phyloP scores from a whole-genome alignment of 2,797 vertebrate species.

The Muscicapa comitata region DNA sequence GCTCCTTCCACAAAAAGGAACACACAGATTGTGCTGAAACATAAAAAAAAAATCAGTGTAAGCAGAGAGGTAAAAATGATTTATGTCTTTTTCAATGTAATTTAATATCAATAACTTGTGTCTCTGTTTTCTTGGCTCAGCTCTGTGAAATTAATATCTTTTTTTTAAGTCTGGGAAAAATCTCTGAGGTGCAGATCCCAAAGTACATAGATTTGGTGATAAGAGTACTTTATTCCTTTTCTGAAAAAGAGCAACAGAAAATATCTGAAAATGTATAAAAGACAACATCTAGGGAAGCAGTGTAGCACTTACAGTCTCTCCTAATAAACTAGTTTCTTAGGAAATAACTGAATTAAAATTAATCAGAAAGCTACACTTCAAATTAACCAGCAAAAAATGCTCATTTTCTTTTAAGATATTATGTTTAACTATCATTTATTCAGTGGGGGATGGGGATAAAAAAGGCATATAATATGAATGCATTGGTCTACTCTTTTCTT shows the following conservation, averaged over 20 bases:
- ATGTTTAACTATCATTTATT: background rate
- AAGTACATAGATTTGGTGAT: conserved; percentile 35
- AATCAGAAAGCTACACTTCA: conserved; percentile 39
- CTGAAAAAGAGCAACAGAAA: conserved; percentile 18
- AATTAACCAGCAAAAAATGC: conserved; percentile 48
- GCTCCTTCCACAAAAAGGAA: background rate
- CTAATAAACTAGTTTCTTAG: conserved; percentile 17
- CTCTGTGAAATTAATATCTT: background rate
- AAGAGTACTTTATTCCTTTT: conserved; percentile 52
- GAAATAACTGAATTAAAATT: conserved; percentile 22
- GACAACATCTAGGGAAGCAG: background rate
- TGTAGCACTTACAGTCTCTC: background rate
- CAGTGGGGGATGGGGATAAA: background rate
- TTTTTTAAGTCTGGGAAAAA: conserved; percentile 37
- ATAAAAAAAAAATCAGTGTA: conserved; percentile 46
- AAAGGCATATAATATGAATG: background rate
- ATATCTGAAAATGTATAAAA: conserved; percentile 47
- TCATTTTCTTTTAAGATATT: conserved; percentile 31
- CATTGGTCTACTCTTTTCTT: background rate
- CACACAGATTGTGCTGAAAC: background rate
- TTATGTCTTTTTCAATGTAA: conserved; percentile 52
- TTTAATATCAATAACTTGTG: conserved; percentile 29
- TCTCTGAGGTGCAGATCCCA: conserved; percentile 14
- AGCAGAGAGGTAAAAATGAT: conserved; percentile 51
- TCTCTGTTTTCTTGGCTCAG: conserved; percentile 32